Evolutionary conservation across 64 coral and sea anemone genomes (phyloP).

Genomic region (Catalaphyllia jardinei): DNA sequence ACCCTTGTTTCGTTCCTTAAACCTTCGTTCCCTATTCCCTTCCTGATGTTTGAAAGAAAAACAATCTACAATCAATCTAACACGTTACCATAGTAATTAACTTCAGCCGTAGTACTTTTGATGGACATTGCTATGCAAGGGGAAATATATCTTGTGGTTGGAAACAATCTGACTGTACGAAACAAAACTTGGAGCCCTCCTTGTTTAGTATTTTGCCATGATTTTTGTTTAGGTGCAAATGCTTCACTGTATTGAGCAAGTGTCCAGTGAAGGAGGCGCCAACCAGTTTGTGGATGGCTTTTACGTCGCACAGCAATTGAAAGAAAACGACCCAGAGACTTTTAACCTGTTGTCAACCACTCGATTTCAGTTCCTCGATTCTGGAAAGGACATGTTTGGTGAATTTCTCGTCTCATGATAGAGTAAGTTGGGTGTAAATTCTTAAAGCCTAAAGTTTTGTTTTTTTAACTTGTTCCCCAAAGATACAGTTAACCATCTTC

Average conservation of each 20-base stretch:
- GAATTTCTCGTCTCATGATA: constrained; percentile 49
- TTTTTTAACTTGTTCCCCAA: too few relatives aligned
- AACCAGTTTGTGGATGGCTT: constrained; percentile 88
- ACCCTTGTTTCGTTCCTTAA: too few relatives aligned
- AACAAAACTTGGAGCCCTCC: too few relatives aligned
- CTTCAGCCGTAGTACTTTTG: too few relatives aligned
- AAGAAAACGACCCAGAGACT: constrained; percentile 41
- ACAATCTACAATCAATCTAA: too few relatives aligned
- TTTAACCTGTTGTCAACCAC: constrained; percentile 53
- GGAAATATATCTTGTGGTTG: not conserved
- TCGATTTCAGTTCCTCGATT: constrained; percentile 60
- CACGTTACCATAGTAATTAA: too few relatives aligned
- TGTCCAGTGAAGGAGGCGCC: constrained; percentile 39
- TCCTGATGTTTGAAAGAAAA: too few relatives aligned
- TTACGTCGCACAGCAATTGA: constrained; percentile 63
- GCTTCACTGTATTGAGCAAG: constrained; percentile 77
- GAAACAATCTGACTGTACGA: not conserved
- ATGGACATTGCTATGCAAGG: not conserved
- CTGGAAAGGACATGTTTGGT: constrained; percentile 67
- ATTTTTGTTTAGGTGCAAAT: constrained; percentile 51
- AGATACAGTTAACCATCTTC: too few relatives aligned
- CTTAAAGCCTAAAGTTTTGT: too few relatives aligned
- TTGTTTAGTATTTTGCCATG: not conserved
- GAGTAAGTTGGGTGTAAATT: constrained; percentile 56
- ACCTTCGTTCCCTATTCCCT: too few relatives aligned